These are phyloP conservation scores for Merluccius polli DNA, from an alignment of 2,797 vertebrate species.

Conservation along the genomic window DNA sequence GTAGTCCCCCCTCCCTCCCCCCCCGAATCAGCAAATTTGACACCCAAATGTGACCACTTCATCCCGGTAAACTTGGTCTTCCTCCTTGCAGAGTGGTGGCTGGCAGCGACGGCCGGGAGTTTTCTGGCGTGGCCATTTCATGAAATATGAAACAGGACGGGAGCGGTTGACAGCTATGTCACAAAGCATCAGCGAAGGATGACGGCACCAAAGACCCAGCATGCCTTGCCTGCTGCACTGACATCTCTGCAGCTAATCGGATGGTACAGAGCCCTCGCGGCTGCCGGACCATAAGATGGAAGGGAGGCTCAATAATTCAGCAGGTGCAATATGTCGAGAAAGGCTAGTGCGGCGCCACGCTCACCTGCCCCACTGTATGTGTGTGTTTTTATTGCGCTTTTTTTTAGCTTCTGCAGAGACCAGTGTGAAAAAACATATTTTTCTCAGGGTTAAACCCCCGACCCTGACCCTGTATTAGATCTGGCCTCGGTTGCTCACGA, in stretches of 20 bases:
- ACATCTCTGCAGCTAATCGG: slow-evolving; percentile 81
- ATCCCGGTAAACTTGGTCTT: slow-evolving; percentile 49
- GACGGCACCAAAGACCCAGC: slow-evolving; percentile 36
- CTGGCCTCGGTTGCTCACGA: neutral
- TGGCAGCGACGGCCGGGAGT: slow-evolving; percentile 53
- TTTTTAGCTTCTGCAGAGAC: neutral
- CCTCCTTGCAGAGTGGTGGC: slow-evolving; percentile 37
- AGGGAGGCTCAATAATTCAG: slow-evolving; percentile 83
- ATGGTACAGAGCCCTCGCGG: slow-evolving; percentile 78
- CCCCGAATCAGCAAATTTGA: slow-evolving; percentile 9
- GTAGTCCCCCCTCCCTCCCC: neutral
- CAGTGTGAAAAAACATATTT: neutral
- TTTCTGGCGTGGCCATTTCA: slow-evolving; percentile 56
- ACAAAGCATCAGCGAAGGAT: slow-evolving; percentile 75
- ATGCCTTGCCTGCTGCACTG: slow-evolving; percentile 60
- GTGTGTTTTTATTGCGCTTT: neutral
- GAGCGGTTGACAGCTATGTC: slow-evolving; percentile 72
- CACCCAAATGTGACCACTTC: slow-evolving; percentile 21
- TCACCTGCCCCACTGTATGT: slow-evolving; percentile 34
- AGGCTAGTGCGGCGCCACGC: slow-evolving; percentile 44
- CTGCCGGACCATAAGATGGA: slow-evolving; percentile 73
- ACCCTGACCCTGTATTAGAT: neutral
- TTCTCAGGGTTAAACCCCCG: too few species aligned
- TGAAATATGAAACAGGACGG: slow-evolving; percentile 71
- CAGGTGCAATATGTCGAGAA: slow-evolving; percentile 71